A percentile compares a stretch with the other conserved stretches of the same genome.
Evolutionary conservation across 2,888 invertebrate species (phyloP).

Genomic region (Oxytorus armatus): DNA sequence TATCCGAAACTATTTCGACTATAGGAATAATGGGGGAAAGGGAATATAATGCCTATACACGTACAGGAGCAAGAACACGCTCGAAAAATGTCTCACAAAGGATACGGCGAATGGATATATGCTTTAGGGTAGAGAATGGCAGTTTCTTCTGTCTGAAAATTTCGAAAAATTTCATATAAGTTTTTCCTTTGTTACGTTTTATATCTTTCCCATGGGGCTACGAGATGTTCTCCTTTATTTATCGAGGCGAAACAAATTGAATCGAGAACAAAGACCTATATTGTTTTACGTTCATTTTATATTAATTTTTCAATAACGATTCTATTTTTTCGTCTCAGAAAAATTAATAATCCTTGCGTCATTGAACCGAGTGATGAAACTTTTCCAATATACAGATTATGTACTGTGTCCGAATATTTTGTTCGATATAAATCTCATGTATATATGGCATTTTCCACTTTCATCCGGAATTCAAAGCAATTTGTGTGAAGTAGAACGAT

Average conservation of each 20-base stretch:
- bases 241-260: neutral
- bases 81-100: slow-evolving; percentile 23
- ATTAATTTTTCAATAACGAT: neutral
- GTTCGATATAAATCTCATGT: neutral
- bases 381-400: neutral
- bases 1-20: slow-evolving; percentile 16
- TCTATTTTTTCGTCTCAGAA: neutral
- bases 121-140: no score
- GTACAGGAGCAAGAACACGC: neutral
- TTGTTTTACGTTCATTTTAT: neutral
- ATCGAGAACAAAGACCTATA: neutral
- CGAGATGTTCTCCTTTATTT: neutral
- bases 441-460: slow-evolving; percentile 16
- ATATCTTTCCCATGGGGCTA: neutral
- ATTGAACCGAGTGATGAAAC: neutral
- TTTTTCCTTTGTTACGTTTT: neutral
- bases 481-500: no score
- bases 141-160: slow-evolving; percentile 7
- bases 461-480: slow-evolving; percentile 37
- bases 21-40: slow-evolving; percentile 19
- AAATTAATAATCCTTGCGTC: neutral
- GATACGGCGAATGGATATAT: slow-evolving; percentile 17
- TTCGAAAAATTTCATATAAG: slow-evolving; percentile 2
- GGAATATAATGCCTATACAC: neutral
- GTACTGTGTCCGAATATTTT: neutral